Conservation (phyloP, 23 tunicate species). For the Phallusia fumigata region DNA sequence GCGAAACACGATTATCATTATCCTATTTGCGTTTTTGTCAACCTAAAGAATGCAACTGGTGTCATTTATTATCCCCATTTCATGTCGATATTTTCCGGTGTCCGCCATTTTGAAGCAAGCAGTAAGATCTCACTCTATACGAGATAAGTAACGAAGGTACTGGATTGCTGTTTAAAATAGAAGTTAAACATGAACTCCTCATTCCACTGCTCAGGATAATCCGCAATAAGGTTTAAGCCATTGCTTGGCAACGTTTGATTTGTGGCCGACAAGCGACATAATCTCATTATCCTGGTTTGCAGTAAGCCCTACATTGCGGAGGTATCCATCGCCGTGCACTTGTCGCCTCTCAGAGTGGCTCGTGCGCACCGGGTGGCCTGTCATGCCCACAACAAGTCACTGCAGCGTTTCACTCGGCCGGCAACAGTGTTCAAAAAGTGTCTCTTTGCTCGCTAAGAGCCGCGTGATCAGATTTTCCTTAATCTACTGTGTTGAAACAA, state of each 20-base stretch:
- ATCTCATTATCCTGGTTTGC: not conserved
- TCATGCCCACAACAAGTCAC: not conserved
- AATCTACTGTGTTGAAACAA: constrained; percentile 4
- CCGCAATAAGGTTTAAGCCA: not conserved
- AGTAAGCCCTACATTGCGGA: no score
- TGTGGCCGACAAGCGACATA: not conserved
- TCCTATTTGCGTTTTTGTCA: no score
- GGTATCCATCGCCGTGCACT: no score
- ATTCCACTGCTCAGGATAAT: not conserved
- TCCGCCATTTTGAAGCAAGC: no score
- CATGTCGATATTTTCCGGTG: no score
- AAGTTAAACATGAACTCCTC: no score
- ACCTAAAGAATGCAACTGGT: no score
- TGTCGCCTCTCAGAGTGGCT: not conserved
- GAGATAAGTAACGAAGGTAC: no score
- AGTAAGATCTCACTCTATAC: no score
- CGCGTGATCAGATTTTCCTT: not conserved
- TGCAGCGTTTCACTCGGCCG: not conserved
- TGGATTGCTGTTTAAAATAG: no score
- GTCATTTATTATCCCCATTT: no score
- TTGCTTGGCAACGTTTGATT: not conserved
- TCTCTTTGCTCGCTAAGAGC: not conserved
- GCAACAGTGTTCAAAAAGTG: not conserved
- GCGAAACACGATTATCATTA: no score
- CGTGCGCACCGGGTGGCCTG: not conserved